Evolutionary conservation across 2,888 invertebrate genomes (phyloP), one percentile per base, ranked within the genome.

Genomic region (Drosophila fulvimacula): DNA sequence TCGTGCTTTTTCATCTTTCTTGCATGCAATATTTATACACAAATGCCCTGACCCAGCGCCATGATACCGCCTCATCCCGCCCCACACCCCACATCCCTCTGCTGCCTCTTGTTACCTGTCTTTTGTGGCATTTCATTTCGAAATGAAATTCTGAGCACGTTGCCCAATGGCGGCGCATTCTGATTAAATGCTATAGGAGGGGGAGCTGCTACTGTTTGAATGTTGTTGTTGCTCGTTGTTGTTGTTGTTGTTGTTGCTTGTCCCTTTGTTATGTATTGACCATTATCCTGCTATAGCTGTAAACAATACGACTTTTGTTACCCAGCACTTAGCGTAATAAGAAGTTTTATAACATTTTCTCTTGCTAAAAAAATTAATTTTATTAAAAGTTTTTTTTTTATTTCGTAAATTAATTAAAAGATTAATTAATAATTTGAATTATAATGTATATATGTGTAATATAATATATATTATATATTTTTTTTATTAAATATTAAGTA

Each of bases 121-220:
- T 55, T 53, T 30, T 17, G 24, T 56, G 58, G 52, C 70, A 81
- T 81, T 76, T 79, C 71, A 81, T 81, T 81, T 81, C 59, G 58
- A 79, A 89, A 88, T 89, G 69, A 77, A 89, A 89, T 88, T 89
- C 88, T 75, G 69, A 59, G 77, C 85, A 89, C 84, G 85, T 79
- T 83, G 70, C 61, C 66, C 66, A 75, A 72, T 74, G 71, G 71
- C 73, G 61, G 53, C 49, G 62, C 59, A 57, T 52, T 79, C 69
- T 62, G 60, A 55, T 68, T 61, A 57, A 62, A 24, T 59, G 59
- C 19, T 24, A 30, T 21, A 5, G 9, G 30, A 19, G 44, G 57
- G 15, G 58, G 46, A 34, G 39, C 27, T 55, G 69, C 66, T 82
- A 60, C 72, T 57, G 71, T 60, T 67, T 64, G 60, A 57, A 63